Base-by-base conservation (phyloP, 2,113 vertebrate species). In the Pelecanoides urinatrix region DNA sequence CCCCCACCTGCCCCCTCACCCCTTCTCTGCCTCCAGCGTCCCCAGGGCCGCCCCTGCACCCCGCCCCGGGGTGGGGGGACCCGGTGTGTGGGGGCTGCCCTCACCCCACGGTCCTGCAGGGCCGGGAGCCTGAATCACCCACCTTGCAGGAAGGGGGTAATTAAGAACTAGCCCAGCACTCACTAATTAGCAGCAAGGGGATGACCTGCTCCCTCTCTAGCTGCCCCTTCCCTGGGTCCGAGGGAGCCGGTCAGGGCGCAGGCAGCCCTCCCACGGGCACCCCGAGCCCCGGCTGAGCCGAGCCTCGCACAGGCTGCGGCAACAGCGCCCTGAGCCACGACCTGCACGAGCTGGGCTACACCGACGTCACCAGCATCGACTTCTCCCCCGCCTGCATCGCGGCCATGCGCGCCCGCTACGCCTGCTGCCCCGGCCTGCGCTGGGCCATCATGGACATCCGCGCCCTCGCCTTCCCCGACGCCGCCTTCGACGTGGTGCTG, bases 401-500 rank as follows among this genome's bases (percentile, higher is more conserved):
- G 8, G 96, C 98, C 86, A 99, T 99, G 99, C 96, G 94, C 2
- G 80, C 95, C 92, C 98, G 98, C 77, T 97, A 99, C n/a, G 92
- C 97, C 62, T 49, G 59, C 63, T 98, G 98, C 67, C 95, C 97
- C 1, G 92, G 87, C 34, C 98, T 99, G 98, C 98, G 96, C 93
- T 99, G 99, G 99, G 98, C 98, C 19, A 97, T 99, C 88, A 99
- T 99, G 99, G 99, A 99, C 27, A 92, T 98, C 13, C 98, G 98
- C 3, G 92, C 97, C 44, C 98, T 99, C 85, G 45, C 96, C 70
- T 99, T 99, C 88, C 92, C 98, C 0, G 97, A 98, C 1, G 93
- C 92, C 15, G 95, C 98, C 78, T 99, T 99, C 6, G 98, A 99
- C 7, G 98, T 99, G 32, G 98, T 99, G 50, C 97, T 99, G 8